Percentiles rank a stretch among this genome's conserved stretches.
phyloP scores from a whole-genome alignment of 2,113 vertebrate genomes.

The Callocephalon fimbriatum region DNA sequence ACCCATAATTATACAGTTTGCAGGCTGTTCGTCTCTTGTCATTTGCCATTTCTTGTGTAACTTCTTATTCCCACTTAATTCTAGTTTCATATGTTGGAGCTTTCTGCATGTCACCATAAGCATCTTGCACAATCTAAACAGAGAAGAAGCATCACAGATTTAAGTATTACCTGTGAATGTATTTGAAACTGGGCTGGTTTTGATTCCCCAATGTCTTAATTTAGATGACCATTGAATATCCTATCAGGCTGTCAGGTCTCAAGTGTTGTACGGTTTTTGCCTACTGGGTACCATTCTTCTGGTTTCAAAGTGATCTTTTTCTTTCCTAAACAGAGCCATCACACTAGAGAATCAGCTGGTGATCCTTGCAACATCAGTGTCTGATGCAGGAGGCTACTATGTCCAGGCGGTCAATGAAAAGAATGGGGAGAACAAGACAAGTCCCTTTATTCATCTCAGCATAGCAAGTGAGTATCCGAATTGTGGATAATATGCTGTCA shows the following conservation, averaged over 20 bases:
- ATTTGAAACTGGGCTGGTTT: neutral
- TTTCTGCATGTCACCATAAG: neutral
- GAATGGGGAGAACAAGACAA: slow-evolving; percentile 89
- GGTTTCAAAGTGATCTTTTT: neutral
- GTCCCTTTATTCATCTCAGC: slow-evolving; percentile 81
- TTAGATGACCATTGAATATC: neutral
- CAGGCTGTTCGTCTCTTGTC: neutral
- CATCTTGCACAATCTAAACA: neutral
- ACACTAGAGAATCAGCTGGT: slow-evolving; percentile 91
- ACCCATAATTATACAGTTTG: neutral
- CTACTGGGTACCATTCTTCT: neutral
- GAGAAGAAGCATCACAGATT: neutral
- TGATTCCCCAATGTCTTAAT: rapidly evolving
- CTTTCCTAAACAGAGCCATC: slow-evolving; percentile 81
- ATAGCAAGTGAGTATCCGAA: slow-evolving; percentile 79
- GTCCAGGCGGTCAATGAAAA: slow-evolving; percentile 89
- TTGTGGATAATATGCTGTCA: neutral
- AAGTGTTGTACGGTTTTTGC: neutral
- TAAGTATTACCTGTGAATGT: neutral
- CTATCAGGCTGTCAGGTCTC: neutral
- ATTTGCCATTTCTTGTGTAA: neutral
- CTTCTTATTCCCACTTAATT: neutral
- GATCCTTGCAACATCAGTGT: slow-evolving; percentile 78
- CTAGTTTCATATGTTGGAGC: neutral
- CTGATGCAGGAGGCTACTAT: slow-evolving; percentile 85